These are phyloP conservation scores for Pelagia noctiluca DNA, from an alignment of 30 jellyfish, hydroid and myxozoan genomes.

Conservation along the genomic window DNA sequence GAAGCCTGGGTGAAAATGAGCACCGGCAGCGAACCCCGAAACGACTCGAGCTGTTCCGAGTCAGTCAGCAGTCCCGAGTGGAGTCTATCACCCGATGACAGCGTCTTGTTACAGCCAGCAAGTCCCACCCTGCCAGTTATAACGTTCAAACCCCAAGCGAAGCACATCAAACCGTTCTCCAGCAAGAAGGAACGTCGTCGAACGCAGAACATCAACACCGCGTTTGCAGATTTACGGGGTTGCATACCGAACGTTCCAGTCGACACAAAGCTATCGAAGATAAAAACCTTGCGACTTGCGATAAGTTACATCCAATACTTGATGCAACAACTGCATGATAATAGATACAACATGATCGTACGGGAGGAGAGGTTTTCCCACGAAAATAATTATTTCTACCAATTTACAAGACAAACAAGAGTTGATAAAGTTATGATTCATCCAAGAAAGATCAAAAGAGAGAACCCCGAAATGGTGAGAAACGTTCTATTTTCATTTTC, in stretches of 20 bases:
- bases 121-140: conserved; percentile 67
- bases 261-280: conserved; percentile 86
- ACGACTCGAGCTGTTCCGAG: conserved; percentile 56
- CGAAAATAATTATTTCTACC: conserved; percentile 16
- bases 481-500: no score
- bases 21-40: no score
- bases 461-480: conserved; percentile 11
- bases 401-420: conserved; percentile 14
- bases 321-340: conserved; percentile 75
- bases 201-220: conserved; percentile 75
- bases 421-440: conserved; percentile 1
- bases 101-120: conserved; percentile 59
- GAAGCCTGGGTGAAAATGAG: no score
- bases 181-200: conserved; percentile 74
- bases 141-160: neutral
- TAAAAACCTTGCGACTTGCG: conserved; percentile 82
- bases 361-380: conserved; percentile 9
- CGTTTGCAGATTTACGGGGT: conserved; percentile 82
- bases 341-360: conserved; percentile 32
- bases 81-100: conserved; percentile 58
- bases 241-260: conserved; percentile 88
- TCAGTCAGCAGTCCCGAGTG: conserved; percentile 64
- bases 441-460: conserved; percentile 48
- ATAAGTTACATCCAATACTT: conserved; percentile 82
- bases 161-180: conserved; percentile 12